Percentiles rank a stretch among this genome's conserved stretches.
Conservation (phyloP, 2,797 vertebrate genomes). For the Enteromius treurensis region DNA sequence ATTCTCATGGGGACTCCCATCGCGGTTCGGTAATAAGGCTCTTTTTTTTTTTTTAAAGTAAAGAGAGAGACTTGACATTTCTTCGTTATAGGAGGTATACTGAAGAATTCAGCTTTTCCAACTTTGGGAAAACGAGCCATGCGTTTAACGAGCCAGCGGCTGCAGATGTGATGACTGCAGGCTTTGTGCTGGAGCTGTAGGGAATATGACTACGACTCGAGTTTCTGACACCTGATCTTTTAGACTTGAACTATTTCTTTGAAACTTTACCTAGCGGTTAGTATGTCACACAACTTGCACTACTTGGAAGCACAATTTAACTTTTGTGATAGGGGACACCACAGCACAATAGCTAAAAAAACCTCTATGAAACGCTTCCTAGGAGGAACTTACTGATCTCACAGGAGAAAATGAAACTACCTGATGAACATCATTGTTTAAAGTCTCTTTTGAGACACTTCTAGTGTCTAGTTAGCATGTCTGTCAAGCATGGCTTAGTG, state of each 20-base stretch:
- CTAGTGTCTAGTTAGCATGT: background rate
- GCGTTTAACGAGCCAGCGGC: conserved; percentile 23
- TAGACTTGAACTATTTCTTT: conserved; percentile 27
- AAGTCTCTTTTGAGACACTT: background rate
- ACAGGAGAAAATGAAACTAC: background rate
- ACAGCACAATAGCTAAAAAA: background rate
- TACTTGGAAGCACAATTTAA: conserved; percentile 21
- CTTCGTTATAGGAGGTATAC: conserved; percentile 23
- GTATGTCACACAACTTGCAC: conserved; percentile 14
- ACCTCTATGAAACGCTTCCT: background rate
- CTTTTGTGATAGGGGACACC: conserved; percentile 2
- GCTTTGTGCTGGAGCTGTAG: conserved; percentile 40
- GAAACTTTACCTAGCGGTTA: conserved; percentile 27
- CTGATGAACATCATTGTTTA: background rate
- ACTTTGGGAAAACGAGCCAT: background rate
- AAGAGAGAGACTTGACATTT: conserved; percentile 29
- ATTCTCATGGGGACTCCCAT: conserved; percentile 9
- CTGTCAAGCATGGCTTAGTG: background rate
- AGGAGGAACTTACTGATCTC: background rate
- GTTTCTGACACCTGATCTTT: conserved; percentile 38
- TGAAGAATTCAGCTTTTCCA: conserved; percentile 2
- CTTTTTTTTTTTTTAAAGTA: conserved; percentile 10
- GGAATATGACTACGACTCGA: conserved; percentile 18
- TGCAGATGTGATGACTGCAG: conserved; percentile 41
- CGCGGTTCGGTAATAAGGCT: conserved; percentile 17